Base-by-base conservation (phyloP, 2,113 vertebrate species). In the Diglossa brunneiventris region DNA sequence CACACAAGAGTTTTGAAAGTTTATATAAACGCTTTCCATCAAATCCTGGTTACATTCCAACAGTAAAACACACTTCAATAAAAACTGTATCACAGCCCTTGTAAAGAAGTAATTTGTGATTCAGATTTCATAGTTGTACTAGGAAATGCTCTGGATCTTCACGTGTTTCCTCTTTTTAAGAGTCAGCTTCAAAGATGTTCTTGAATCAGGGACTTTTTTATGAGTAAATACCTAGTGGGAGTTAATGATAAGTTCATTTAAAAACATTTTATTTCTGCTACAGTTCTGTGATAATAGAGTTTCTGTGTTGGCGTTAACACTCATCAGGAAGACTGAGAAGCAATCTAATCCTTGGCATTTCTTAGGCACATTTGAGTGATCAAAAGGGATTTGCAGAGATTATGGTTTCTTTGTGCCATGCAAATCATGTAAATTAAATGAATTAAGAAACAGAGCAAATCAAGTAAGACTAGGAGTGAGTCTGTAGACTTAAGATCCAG, bases 371-470 rank as follows among this genome's bases (percentile, higher is more conserved):
- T 82, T 50, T 94, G 53, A 83, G 21, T 94, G 74, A 92, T 95
- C 62, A 85, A 95, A 95, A 89, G 35, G 81, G 70, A 94, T 91
- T 83, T 92, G 49, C 16, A 85, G 84, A 79, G 78, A 87, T 94
- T 87, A 79, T 8, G 2, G 4, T 81, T 84, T 95, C 67, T 79
- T 91, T 76, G 9, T 83, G 53, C 83, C 18, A 66, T 28, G 84
- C 62, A 95, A 83, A 92, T 89, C n/a, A 62, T 33, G 46, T 69
- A n/a, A 89, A 66, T 82, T 78, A 94, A 78, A 89, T 75, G 39
- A 87, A 91, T 89, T 84, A 89, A 53, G 21, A 53, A 15, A 56
- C 44, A 61, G 44, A 91, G 44, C 12, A 89, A 62, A 10, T 64
- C 53, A 75, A 89, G 24, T 22, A 88, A 89, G 47, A 18, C 31